phyloP scores from a whole-genome alignment of 92 coral and sea anemone species.

The Siderastrea siderea region DNA sequence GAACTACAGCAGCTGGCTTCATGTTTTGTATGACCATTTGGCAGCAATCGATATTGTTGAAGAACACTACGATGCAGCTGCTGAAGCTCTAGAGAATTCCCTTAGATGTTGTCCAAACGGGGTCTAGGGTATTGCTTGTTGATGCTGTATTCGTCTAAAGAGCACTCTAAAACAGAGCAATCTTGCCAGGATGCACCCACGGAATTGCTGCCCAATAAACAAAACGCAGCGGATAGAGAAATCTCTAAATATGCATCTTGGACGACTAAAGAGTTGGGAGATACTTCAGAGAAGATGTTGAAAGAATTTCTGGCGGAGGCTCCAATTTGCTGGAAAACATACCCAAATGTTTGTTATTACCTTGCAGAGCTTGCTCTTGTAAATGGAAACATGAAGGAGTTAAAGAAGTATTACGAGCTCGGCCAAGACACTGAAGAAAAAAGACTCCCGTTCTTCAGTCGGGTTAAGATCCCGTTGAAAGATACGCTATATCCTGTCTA shows the following conservation, averaged over 20 bases:
- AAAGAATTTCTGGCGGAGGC: slow-evolving; percentile 76
- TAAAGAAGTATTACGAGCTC: slow-evolving; percentile 53
- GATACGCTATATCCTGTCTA: slow-evolving; percentile 12
- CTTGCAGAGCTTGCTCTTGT: slow-evolving; percentile 53
- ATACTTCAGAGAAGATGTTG: slow-evolving; percentile 28
- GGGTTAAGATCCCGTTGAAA: slow-evolving; percentile 34
- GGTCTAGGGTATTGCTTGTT: slow-evolving; percentile 62
- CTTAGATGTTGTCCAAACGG: slow-evolving; percentile 59
- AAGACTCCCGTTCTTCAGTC: slow-evolving; percentile 74
- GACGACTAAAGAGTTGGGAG: slow-evolving; percentile 8
- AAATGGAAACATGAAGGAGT: slow-evolving; percentile 17
- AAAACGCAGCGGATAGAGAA: background rate
- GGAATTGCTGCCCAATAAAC: background rate
- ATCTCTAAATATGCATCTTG: slow-evolving; percentile 15
- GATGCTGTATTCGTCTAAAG: background rate
- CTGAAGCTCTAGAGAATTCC: slow-evolving; percentile 79
- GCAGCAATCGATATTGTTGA: slow-evolving; percentile 54
- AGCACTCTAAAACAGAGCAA: background rate
- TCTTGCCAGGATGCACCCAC: background rate
- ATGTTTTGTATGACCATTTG: slow-evolving; percentile 50
- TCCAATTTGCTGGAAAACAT: slow-evolving; percentile 74
- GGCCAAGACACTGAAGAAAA: slow-evolving; percentile 85
- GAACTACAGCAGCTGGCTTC: slow-evolving; percentile 82
- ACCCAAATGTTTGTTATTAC: slow-evolving; percentile 80
- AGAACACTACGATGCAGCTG: slow-evolving; percentile 33